Evolutionary conservation across 2,888 invertebrate genomes (phyloP).

Genomic region (Lymantria monacha): DNA sequence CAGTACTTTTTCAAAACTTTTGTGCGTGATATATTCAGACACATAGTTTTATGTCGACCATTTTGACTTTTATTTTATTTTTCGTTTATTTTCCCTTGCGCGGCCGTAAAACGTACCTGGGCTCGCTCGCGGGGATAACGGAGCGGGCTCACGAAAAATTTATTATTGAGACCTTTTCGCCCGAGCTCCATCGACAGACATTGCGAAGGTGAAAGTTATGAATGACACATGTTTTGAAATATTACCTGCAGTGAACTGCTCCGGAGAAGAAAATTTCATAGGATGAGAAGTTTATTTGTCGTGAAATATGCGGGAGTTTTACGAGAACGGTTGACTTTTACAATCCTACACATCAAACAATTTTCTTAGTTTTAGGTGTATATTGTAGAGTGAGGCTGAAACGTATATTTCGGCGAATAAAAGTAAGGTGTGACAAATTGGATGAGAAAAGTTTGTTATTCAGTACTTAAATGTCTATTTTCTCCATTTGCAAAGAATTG

Average conservation of each 20-base stretch:
- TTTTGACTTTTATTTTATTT: conserved; percentile 82
- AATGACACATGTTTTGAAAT: conserved; percentile 83
- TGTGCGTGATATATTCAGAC: conserved; percentile 61
- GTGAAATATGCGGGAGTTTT: conserved; percentile 81
- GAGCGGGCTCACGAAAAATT: conserved; percentile 79
- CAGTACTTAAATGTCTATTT: conserved; percentile 42
- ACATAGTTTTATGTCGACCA: conserved; percentile 80
- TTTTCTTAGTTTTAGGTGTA: conserved; percentile 66
- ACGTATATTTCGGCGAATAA: conserved; percentile 60
- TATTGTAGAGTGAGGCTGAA: conserved; percentile 63
- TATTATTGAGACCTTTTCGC: conserved; percentile 82
- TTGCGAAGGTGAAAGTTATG: conserved; percentile 82
- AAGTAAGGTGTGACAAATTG: conserved; percentile 76
- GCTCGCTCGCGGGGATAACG: conserved; percentile 76
- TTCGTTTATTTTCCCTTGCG: conserved; percentile 81
- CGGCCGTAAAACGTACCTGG: conserved; percentile 81
- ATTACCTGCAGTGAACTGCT: conserved; percentile 80
- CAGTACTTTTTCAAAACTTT: conserved; percentile 59
- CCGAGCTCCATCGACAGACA: conserved; percentile 80
- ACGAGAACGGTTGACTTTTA: conserved; percentile 72
- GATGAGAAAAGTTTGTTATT: conserved; percentile 69
- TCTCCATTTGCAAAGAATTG: too few species aligned
- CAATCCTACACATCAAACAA: conserved; percentile 74
- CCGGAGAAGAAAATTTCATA: conserved; percentile 72
- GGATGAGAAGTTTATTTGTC: conserved; percentile 81